A percentile compares a stretch with the other conserved stretches of the same genome.
phyloP scores from a whole-genome alignment of 2,797 vertebrate species.

The Alosa sapidissima region DNA sequence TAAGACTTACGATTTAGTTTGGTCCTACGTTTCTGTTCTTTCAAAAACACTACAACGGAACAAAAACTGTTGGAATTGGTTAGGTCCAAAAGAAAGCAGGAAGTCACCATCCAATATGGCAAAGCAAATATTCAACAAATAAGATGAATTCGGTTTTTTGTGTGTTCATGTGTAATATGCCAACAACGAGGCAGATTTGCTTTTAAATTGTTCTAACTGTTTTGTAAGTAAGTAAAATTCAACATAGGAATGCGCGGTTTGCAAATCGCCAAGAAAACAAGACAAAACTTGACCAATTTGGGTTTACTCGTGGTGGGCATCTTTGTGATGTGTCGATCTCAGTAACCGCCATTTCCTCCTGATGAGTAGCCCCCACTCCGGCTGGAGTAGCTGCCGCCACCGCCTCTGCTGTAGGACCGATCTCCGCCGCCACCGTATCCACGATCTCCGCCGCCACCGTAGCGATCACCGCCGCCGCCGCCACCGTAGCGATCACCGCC shows the following conservation, averaged over 20 bases:
- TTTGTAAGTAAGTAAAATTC: conserved; percentile 37
- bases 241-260: conserved; percentile 80
- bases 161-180: background rate
- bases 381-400: conserved; percentile 47
- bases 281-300: conserved; percentile 7
- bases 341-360: conserved; percentile 64
- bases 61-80: background rate
- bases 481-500: background rate
- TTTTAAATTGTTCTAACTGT: background rate
- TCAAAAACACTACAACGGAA: background rate
- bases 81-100: background rate
- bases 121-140: background rate
- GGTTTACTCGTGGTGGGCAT: conserved; percentile 93
- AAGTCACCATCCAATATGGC: background rate
- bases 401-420: conserved; percentile 53
- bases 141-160: background rate
- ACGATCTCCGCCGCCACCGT: conserved; percentile 51
- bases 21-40: background rate
- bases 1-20: background rate
- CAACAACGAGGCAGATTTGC: conserved; percentile 1
- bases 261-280: conserved; percentile 87
- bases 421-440: conserved; percentile 50
- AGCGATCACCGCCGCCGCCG: conserved; percentile 28
- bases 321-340: conserved; percentile 98
- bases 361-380: conserved; percentile 55